Evolutionary conservation across 2,797 vertebrate species (phyloP), one percentile per base, ranked within the genome.

Genomic region (Tenualosa thibaudeaui): DNA sequence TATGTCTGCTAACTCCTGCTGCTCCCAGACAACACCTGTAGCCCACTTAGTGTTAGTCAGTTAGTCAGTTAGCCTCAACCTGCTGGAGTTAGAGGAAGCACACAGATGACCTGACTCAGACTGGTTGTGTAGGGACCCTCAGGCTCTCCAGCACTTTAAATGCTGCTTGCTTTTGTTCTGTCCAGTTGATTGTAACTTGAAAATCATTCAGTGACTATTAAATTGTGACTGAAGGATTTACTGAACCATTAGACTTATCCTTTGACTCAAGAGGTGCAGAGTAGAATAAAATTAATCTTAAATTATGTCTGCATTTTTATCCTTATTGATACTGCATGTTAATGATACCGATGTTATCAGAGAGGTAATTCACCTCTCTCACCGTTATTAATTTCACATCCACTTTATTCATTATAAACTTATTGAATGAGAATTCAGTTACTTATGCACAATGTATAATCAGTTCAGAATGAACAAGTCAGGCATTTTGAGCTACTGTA

Each of bases 11-110:
- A 43, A 13, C 54, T 40, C 51, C 71, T 81, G 65, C 31, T 46
- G 84, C 22, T 71, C 15, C 26, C 31, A 46, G 12, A 90, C 85
- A 87, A 85, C 71, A 78, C 90, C 84, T 81, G 82, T 83, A 19
- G 17, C 12, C 37, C 5, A 8, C 40, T 78, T 2, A 17, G 40
- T 46, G 17, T 22, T 51, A 51, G 50, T 51, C 50, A 51, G 50
- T 12, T 12, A 51, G 50, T 51, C 3, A 50, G 50, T 68, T 26
- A 68, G 62, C 13, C 1, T 31, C 24, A 68, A 68, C 62, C 65
- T 71, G 26, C 8, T 31, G 37, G 65, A 78, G 15, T 22, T 43
- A 43, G 17, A 40, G 40, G 71, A 46, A 9, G 22, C 37, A 46
- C 13, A 78, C 40, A 5, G 4, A 2, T 78, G 71, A 78, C 15